Conservation (phyloP, 2,113 vertebrate species). For the Hippocampus comes region DNA sequence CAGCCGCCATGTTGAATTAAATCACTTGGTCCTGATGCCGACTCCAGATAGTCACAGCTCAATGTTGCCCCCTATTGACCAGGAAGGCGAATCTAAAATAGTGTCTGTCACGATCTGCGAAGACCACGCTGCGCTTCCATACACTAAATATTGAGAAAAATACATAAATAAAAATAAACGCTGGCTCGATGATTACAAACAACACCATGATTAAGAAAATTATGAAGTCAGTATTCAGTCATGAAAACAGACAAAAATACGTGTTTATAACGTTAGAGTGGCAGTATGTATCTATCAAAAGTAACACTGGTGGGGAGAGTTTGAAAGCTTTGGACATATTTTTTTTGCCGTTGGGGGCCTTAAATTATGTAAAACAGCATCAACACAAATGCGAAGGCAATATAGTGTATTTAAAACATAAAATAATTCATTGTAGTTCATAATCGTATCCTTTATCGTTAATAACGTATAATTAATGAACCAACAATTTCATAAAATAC, state of each 20-base stretch:
- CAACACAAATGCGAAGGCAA: too few relatives aligned
- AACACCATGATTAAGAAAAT: not conserved
- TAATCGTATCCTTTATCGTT: too few relatives aligned
- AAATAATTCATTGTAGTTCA: too few relatives aligned
- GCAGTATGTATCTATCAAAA: too few relatives aligned
- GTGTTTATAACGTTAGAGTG: too few relatives aligned
- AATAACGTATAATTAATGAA: too few relatives aligned
- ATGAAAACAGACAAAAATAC: not conserved
- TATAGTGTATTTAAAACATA: too few relatives aligned
- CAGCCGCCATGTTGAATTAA: conserved; percentile 64
- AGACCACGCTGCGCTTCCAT: not conserved
- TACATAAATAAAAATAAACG: not conserved
- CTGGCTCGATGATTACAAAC: not conserved
- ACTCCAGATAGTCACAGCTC: not conserved
- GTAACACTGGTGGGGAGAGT: too few relatives aligned
- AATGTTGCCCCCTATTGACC: conserved; percentile 29
- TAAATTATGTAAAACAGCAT: not conserved
- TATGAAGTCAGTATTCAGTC: not conserved
- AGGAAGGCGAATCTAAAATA: conserved; percentile 12
- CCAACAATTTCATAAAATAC: too few relatives aligned
- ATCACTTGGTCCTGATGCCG: not conserved
- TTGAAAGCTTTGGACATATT: too few relatives aligned
- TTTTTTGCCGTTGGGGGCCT: too few relatives aligned
- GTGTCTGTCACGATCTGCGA: not conserved
- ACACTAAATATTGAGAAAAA: not conserved